Evolutionary conservation across 1,140 invertebrate genomes (phyloP), one percentile per base, ranked within the genome.

Genomic region (Brachionus angularis): DNA sequence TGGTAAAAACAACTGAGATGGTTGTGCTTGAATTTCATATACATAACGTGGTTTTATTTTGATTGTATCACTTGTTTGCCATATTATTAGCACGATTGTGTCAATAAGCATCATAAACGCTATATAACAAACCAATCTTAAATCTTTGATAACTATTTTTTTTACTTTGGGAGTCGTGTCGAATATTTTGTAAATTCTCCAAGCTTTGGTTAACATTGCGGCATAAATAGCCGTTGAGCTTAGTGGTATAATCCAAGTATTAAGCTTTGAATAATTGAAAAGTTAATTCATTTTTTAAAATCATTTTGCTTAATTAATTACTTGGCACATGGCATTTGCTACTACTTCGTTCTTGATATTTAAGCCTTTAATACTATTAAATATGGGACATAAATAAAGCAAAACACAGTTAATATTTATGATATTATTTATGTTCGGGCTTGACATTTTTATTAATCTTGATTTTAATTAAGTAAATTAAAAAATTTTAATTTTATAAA

Each of bases 391-490:
- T 25, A 72, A 46, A 46, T 75, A 76, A 39, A 75, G 36, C 7
- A 75, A 72, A 21, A 76, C 47, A 27, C 74, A 76, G n/a, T 74
- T 75, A 55, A 67, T n/a, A 33, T 72, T 73, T 10, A 76, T 74
- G 10, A 77, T 21, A 27, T 74, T 64, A 23, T 77, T 77, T 12
- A 77, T 71, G 29, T 74, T 76, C 1, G 76, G 76, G 49, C 76
- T 77, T 18, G 75, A 76, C 76, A 77, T 77, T 62, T 76, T 76
- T 46, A 76, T 74, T 39, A 77, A 52, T 47, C 76, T 77, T 62
- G 2, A 73, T 36, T 50, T 29, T 39, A 42, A 55, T 49, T 42
- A 69, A 34, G 16, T 21, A 14, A 69, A 44, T 70, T 55, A 31
- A 61, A 39, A 53, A 49, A 14, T 50, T 73, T 71, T 25, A 73